Conservation (phyloP, 1,140 invertebrate species). For the Cyphomyrmex costatus region DNA sequence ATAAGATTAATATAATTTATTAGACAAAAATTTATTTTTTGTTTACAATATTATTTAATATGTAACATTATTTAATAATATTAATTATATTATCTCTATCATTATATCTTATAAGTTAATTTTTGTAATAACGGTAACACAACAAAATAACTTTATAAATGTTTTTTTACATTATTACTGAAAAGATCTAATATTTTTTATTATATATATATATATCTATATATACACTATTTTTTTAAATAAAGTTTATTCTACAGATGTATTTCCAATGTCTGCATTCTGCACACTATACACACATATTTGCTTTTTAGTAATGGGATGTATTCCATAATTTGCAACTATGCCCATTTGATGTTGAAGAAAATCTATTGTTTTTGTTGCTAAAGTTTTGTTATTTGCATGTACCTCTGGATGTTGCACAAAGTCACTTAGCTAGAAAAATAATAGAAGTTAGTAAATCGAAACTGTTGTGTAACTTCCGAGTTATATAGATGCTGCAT, state of each 20-base stretch:
- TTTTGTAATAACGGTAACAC: slow-evolving; percentile 6
- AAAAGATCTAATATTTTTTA: slow-evolving; percentile 11
- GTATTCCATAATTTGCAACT: slow-evolving; percentile 68
- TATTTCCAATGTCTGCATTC: slow-evolving; percentile 37
- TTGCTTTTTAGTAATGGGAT: slow-evolving; percentile 83
- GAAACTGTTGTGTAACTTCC: slow-evolving; percentile 16
- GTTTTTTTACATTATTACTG: slow-evolving; percentile 2
- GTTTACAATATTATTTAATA: slow-evolving; percentile 18
- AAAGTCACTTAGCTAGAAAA: slow-evolving; percentile 91
- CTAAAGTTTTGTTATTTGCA: slow-evolving; percentile 90
- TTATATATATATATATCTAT: not conserved
- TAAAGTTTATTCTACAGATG: slow-evolving; percentile 31
- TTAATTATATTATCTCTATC: not conserved
- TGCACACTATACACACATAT: slow-evolving; percentile 77
- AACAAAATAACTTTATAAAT: not conserved
- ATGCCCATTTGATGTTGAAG: slow-evolving; percentile 88
- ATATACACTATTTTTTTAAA: not conserved
- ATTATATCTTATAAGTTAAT: slow-evolving; percentile 27
- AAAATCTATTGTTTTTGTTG: slow-evolving; percentile 90
- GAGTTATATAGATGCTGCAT: not conserved
- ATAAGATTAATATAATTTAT: slow-evolving; percentile 33
- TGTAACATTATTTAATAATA: slow-evolving; percentile 26
- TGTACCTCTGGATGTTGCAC: slow-evolving; percentile 91
- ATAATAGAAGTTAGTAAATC: slow-evolving; percentile 61
- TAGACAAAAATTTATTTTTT: not conserved